Conservation (phyloP, 37 sponge, comb jelly and placozoan species). For the Chondrosia reniformis region DNA sequence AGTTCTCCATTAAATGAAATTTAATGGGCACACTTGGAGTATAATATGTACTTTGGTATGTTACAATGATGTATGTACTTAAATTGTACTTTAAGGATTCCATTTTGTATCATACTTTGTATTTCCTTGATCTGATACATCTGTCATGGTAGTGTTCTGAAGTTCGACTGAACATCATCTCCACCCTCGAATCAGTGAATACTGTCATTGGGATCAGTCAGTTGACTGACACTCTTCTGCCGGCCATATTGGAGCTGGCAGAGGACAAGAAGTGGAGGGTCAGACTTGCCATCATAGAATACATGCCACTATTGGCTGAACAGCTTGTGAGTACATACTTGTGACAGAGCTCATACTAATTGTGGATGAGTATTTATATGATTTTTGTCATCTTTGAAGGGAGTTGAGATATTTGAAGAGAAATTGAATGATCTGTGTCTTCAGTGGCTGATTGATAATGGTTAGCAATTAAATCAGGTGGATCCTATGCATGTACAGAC, state of each 20-base stretch:
- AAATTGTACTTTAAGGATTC: background rate
- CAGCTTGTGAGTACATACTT: constrained; percentile 72
- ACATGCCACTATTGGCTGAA: constrained; percentile 95
- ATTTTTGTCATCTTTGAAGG: constrained; percentile 39
- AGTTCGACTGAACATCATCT: constrained; percentile 95
- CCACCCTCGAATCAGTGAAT: constrained; percentile 92
- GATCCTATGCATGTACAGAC: no score
- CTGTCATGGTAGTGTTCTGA: constrained; percentile 77
- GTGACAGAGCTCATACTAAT: constrained; percentile 27
- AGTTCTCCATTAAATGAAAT: constrained; percentile 19
- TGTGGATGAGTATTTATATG: background rate
- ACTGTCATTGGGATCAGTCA: constrained; percentile 94
- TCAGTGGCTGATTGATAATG: constrained; percentile 94
- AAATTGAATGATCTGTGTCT: constrained; percentile 89
- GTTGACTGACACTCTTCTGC: constrained; percentile 87
- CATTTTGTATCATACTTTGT: background rate
- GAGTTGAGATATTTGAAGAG: constrained; percentile 94
- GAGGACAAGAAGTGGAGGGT: constrained; percentile 98
- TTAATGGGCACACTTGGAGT: no score
- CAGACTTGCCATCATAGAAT: constrained; percentile 93
- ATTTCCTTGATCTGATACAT: background rate
- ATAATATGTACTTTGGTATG: no score
- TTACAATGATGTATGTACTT: no score
- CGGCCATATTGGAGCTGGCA: constrained; percentile 96
- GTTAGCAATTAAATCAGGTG: no score